These are phyloP conservation scores for Petrocephalus zakoni DNA, from an alignment of 2,113 vertebrate species.

Conservation along the genomic window DNA sequence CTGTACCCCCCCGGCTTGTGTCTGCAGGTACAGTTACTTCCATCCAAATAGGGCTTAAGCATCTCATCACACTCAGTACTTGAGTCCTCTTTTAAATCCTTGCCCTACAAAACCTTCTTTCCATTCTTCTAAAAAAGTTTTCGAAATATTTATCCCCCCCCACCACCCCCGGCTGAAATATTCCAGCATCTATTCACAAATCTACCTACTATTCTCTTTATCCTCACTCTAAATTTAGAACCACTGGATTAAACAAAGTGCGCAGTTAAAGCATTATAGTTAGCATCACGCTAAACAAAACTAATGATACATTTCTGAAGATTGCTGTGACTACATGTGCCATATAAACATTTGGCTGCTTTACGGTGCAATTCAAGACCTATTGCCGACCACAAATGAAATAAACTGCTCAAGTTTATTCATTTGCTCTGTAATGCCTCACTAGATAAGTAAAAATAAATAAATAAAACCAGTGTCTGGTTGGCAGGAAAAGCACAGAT, in stretches of 20 bases:
- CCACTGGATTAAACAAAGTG: not conserved
- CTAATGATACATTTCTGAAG: not conserved
- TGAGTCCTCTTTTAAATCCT: not conserved
- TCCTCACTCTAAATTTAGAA: not conserved
- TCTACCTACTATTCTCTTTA: not conserved
- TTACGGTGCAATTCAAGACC: not conserved
- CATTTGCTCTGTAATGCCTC: not conserved
- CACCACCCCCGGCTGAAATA: not conserved
- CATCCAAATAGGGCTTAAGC: not conserved
- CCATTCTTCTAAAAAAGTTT: not conserved
- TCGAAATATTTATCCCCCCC: not conserved
- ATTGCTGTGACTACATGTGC: not conserved
- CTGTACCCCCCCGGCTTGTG: not conserved
- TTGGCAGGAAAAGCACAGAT: not conserved
- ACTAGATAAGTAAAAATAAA: not conserved
- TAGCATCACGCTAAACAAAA: not conserved
- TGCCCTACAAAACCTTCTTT: not conserved
- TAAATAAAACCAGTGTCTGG: not conserved
- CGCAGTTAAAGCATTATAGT: not conserved
- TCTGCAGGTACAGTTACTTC: not conserved
- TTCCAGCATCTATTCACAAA: not conserved
- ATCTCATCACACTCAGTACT: not conserved
- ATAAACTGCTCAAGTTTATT: not conserved
- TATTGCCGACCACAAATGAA: not conserved
- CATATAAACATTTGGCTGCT: not conserved